phyloP scores from a whole-genome alignment of 64 coral and sea anemone species.

The Trachythela sp. region DNA sequence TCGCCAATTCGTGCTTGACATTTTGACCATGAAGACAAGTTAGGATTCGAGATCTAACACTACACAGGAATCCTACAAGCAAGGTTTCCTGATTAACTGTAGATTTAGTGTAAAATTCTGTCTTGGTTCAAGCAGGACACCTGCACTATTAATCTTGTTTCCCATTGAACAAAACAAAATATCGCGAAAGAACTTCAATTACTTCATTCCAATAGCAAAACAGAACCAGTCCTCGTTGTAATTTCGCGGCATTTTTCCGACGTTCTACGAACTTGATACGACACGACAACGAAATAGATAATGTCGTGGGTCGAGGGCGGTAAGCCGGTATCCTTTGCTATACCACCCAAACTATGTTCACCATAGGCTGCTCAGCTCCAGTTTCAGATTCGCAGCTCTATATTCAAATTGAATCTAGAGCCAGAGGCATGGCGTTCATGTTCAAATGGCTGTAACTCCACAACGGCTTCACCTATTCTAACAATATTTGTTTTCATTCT shows the following conservation, averaged over 20 bases:
- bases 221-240: too few relatives aligned
- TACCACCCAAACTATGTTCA: too few relatives aligned
- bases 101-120: not conserved
- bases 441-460: too few relatives aligned
- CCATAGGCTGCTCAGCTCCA: too few relatives aligned
- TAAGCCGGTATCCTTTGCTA: too few relatives aligned
- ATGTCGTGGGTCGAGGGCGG: too few relatives aligned
- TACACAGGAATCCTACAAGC: too few relatives aligned
- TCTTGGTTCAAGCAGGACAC: not conserved
- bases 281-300: not conserved
- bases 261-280: not conserved
- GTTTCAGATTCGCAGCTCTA: too few relatives aligned
- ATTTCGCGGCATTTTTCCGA: not conserved
- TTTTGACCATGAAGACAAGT: not conserved
- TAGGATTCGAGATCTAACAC: not conserved
- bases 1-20: constrained; percentile 7
- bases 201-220: not conserved
- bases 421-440: too few relatives aligned
- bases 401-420: too few relatives aligned
- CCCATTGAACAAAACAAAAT: not conserved
- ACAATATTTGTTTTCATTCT: too few relatives aligned
- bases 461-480: too few relatives aligned
- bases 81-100: not conserved
- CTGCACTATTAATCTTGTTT: not conserved
- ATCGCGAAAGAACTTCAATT: not conserved